Conservation (phyloP, 2,113 vertebrate genomes). For the Grallaria varia region DNA sequence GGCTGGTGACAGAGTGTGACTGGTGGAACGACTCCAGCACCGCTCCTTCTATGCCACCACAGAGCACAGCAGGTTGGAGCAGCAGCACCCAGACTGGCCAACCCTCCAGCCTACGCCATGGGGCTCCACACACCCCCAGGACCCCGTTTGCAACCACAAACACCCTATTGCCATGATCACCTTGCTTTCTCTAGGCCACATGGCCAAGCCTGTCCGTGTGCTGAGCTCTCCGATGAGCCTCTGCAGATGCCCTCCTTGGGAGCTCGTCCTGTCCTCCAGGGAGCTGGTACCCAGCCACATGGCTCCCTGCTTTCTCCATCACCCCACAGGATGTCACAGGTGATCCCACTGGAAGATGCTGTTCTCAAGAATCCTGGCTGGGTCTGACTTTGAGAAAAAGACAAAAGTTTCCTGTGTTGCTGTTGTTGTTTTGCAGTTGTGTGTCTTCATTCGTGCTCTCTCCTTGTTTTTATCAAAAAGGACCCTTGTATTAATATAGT, state of each 20-base stretch:
- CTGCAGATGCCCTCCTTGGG: slow-evolving; percentile 23
- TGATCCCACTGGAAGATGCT: neutral
- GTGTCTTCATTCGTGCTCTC: slow-evolving; percentile 14
- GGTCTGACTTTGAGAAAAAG: slow-evolving; percentile 58
- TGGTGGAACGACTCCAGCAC: slow-evolving; percentile 18
- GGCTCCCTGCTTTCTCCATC: neutral
- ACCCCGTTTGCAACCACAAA: neutral
- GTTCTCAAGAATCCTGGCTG: slow-evolving; percentile 48
- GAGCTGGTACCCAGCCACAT: slow-evolving; percentile 22
- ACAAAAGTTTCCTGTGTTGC: slow-evolving; percentile 44
- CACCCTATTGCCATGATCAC: neutral
- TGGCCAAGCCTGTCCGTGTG: slow-evolving; percentile 30
- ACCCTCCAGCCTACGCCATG: slow-evolving; percentile 24
- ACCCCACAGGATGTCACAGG: neutral
- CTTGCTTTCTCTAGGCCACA: neutral
- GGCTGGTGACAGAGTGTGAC: slow-evolving; percentile 68
- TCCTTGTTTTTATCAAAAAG: slow-evolving; percentile 70
- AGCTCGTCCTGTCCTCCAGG: slow-evolving; percentile 36
- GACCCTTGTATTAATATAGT: slow-evolving; percentile 64
- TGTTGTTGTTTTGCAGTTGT: neutral
- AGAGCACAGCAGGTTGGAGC: slow-evolving; percentile 1
- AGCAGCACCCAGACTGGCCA: slow-evolving; percentile 44
- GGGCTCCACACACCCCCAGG: neutral
- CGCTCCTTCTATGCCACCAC: slow-evolving; percentile 3
- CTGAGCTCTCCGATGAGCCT: neutral